Evolutionary conservation across 2,113 vertebrate genomes (phyloP), one percentile per base, ranked within the genome.

Genomic region (Poicephalus meyeri): DNA sequence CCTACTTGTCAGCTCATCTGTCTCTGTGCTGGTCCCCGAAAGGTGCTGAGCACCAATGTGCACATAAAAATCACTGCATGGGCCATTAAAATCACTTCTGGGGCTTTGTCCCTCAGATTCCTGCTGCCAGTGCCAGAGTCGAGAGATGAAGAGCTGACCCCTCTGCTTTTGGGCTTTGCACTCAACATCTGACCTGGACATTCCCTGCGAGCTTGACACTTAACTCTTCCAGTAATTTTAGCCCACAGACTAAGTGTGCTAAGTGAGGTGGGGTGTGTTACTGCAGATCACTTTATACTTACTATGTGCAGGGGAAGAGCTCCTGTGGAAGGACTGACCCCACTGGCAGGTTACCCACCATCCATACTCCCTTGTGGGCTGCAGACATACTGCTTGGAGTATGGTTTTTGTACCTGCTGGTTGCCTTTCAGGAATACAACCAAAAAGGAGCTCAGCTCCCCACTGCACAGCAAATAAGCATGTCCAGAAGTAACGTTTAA

Each of bases 51-150:
- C 44, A 56, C 23, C 19, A 4, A 4, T 0, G 11, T 19, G 42
- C 2, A 0, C 3, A 10, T 19, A 33, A 47, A 89, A 89, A 4
- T 8, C 4, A 2, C 52, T 11, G 19, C 21, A 2, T 0, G 39
- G 78, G n/a, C 56, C 56, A 58, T 35, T 15, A 35, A 35, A 58
- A 58, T 58, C 56, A 58, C 56, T 58, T 20, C 33, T 58, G 56
- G 56, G 33, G 56, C 46, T 78, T 21, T 69, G 53, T 20, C 31
- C 35, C 60, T 60, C 39, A 9, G 19, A 72, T 29, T 29, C 37
- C n/a, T 26, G 6, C 1, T n/a, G 76, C 39, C 52, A 52, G 1
- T 7, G 21, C 10, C 55, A 73, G 31, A 28, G 50, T 56, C 24
- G 25, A 37, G 24, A 3, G 8, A 55, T 39, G 33, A 33, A 56